Evolutionary conservation across 2,797 vertebrate genomes (phyloP), one percentile per base, ranked within the genome.

Genomic region (Xenopus petersii): DNA sequence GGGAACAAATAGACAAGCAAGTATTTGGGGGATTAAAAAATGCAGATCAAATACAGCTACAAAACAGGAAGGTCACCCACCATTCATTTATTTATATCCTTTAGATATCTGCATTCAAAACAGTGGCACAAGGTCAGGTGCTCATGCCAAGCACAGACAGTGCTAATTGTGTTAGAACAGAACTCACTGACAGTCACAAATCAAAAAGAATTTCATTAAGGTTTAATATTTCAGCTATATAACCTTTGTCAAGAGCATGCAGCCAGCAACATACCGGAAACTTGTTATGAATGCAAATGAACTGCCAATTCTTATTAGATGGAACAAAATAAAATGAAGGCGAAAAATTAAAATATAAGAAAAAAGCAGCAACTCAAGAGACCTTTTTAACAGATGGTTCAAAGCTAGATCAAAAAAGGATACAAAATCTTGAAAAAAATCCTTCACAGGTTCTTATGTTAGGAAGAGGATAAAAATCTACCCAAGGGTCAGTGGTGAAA

Each of bases 201-300:
- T 60, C 58, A 60, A 60, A 60, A 56, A 17, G 21, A 13, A 24
- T 60, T 60, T 26, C 17, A 24, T 60, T 24, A 60, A 8, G 58
- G 58, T 60, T 60, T 17, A 60, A 24, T 13, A 26, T 60, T 60
- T 60, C 58, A 60, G 24, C 58, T 60, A 60, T 13, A 11, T 60
- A 60, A 60, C 58, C 58, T 60, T 60, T 60, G 58, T 60, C 58
- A 60, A 60, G 58, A 60, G 58, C 58, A 60, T 26, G 21, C 58
- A 60, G 17, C 24, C 58, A 60, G 58, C 13, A 60, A 26, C 17
- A 60, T 24, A 26, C 21, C 10, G 2, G 12, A 26, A 24, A 60
- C 58, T 26, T 60, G 58, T 60, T 26, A 60, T 60, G 58, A 60
- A 60, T 60, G 58, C 58, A 24, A 60, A 60, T 60, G 3, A 26